Conservation (phyloP, 2,797 vertebrate species). For the Syndactyla subalaris region DNA sequence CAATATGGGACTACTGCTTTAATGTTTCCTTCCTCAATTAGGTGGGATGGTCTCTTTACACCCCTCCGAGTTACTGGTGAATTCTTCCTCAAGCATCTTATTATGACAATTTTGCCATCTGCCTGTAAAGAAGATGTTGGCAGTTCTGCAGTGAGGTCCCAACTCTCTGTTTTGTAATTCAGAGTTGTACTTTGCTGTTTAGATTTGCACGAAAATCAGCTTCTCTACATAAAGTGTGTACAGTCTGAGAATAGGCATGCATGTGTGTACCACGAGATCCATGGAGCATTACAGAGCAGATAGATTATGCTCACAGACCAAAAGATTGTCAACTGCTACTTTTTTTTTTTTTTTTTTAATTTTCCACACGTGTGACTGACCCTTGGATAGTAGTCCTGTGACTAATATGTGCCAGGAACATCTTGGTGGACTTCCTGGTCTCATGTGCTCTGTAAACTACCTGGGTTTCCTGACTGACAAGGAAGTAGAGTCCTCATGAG, state of each 20-base stretch:
- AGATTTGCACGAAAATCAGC: neutral
- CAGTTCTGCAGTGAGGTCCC: neutral
- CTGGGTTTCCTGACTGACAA: conserved; percentile 11
- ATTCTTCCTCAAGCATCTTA: neutral
- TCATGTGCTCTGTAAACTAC: neutral
- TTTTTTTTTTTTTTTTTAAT: neutral
- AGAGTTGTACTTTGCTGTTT: neutral
- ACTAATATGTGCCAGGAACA: conserved; percentile 60
- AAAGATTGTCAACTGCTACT: neutral
- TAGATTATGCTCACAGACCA: neutral
- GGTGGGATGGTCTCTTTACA: neutral
- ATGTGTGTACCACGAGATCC: fast-evolving
- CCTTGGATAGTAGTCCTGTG: conserved; percentile 52
- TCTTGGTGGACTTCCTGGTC: conserved; percentile 57
- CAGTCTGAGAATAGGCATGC: neutral
- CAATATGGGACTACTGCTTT: neutral
- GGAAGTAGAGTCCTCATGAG: neutral
- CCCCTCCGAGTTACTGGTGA: neutral
- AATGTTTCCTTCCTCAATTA: neutral
- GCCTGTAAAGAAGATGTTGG: conserved; percentile 6
- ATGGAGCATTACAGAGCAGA: neutral
- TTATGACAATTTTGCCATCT: conserved; percentile 49
- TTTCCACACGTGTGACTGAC: conserved; percentile 58
- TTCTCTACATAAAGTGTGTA: neutral
- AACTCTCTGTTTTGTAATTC: conserved; percentile 3